Evolutionary conservation across 2,113 vertebrate species (phyloP).

Genomic region (Piprites chloris): DNA sequence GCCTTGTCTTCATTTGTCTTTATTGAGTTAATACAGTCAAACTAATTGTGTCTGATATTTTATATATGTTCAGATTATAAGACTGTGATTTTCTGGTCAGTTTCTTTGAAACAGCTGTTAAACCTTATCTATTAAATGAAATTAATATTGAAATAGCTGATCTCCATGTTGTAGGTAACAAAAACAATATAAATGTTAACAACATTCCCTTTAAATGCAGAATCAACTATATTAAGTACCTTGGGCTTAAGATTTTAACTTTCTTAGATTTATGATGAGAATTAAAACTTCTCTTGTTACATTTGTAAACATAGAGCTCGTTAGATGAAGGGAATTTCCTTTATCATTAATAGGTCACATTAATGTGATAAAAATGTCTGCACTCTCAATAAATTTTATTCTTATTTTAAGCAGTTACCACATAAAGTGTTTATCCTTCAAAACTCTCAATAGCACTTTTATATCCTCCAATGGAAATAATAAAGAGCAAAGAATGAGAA

Average conservation of each 20-base stretch:
- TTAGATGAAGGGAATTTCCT: constrained; percentile 73
- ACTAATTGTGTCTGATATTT: background rate
- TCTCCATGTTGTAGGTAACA: constrained; percentile 29
- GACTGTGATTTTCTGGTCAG: background rate
- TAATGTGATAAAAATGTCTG: constrained; percentile 71
- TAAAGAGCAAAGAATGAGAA: constrained; percentile 72
- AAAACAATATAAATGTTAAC: constrained; percentile 50
- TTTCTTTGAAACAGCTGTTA: background rate
- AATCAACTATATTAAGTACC: constrained; percentile 60
- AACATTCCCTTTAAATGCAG: constrained; percentile 22
- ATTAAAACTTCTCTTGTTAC: constrained; percentile 60
- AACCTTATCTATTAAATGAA: constrained; percentile 32
- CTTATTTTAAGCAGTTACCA: constrained; percentile 68
- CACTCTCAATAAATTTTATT: constrained; percentile 53
- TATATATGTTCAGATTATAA: background rate
- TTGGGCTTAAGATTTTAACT: constrained; percentile 64
- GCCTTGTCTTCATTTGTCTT: background rate
- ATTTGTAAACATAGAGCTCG: constrained; percentile 67
- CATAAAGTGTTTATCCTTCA: constrained; percentile 68
- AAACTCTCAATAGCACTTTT: constrained; percentile 70
- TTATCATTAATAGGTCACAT: constrained; percentile 73
- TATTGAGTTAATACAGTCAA: background rate
- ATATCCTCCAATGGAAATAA: constrained; percentile 72
- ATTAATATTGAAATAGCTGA: constrained; percentile 33
- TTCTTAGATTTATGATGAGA: constrained; percentile 65